Evolutionary conservation across 2,113 vertebrate species (phyloP), one percentile per base, ranked within the genome.

Genomic region (Trogon melanurus): DNA sequence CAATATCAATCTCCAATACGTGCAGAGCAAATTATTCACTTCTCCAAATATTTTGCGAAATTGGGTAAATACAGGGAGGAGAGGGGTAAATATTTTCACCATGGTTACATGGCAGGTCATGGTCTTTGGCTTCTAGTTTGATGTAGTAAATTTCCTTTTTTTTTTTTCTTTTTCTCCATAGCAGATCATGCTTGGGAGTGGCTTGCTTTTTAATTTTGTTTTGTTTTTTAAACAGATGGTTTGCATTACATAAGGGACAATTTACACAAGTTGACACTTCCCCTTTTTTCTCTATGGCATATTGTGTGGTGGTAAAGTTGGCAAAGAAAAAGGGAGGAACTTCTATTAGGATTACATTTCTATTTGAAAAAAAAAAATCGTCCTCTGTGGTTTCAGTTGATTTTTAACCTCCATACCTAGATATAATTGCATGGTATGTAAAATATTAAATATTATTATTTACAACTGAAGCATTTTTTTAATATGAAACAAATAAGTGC

Each of bases 231-330:
- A 96, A 94, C 95, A 96, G 96, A 95, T 97, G 96, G 96, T 95
- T 96, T 96, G 85, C 67, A 94, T 96, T 97, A 91, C 92, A 95
- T 96, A 96, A 97, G 95, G 93, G 95, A 95, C 91, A 95, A 93
- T 97, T 96, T 96, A 96, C 92, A 96, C 95, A 86, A 96, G 79
- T 96, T 96, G 95, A 97, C 95, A 95, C 96, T 96, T 96, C 79
- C 95, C 93, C 95, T 97, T 90, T 94, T 95, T 96, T 97, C 95
- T 96, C 85, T 96, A 53, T 88, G 95, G 92, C 96, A 96, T 96
- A 96, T 96, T 96, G 93, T 92, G 92, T 84, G 92, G 57, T 95
- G 90, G 90, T 96, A 94, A 93, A 96, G 90, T 95, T 97, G 95
- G 95, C 95, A 96, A 88, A 90, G 83, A 94, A 79, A 73, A 93